Evolutionary conservation across 2,888 invertebrate genomes (phyloP).

Genomic region (Petrolisthes manimaculis): DNA sequence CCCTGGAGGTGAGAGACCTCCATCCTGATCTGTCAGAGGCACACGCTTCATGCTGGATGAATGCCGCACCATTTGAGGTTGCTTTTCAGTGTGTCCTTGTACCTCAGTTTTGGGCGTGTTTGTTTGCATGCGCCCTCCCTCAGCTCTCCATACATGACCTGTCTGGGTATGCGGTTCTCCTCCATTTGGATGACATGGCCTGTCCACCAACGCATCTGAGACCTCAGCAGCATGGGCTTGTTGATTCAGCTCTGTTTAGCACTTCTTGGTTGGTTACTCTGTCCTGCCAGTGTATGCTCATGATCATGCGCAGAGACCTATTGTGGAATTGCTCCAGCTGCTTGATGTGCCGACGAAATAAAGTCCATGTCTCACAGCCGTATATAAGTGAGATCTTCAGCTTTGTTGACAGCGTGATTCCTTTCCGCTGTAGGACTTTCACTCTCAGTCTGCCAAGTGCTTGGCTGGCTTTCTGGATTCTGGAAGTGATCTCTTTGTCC

Average conservation of each 20-base stretch:
- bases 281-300: conserved; percentile 11
- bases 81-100: neutral
- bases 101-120: too few species aligned
- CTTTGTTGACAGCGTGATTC: neutral
- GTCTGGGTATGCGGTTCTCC: neutral
- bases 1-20: neutral
- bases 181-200: neutral
- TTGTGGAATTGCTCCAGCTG: conserved; percentile 18
- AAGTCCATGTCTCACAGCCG: conserved; percentile 19
- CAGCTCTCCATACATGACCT: neutral
- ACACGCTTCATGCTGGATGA: neutral
- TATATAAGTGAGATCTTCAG: conserved; percentile 9
- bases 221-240: conserved; percentile 1
- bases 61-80: neutral
- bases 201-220: neutral
- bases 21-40: neutral
- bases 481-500: too few species aligned
- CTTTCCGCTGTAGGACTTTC: neutral
- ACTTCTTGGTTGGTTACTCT: conserved; percentile 19
- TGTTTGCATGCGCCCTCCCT: neutral
- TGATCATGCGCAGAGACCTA: too few species aligned
- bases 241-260: neutral
- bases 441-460: conserved; percentile 2
- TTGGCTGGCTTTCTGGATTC: conserved; percentile 17
- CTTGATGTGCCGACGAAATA: neutral